Evolutionary conservation across 2,888 invertebrate genomes (phyloP).

Genomic region (Ophioninae sp.): DNA sequence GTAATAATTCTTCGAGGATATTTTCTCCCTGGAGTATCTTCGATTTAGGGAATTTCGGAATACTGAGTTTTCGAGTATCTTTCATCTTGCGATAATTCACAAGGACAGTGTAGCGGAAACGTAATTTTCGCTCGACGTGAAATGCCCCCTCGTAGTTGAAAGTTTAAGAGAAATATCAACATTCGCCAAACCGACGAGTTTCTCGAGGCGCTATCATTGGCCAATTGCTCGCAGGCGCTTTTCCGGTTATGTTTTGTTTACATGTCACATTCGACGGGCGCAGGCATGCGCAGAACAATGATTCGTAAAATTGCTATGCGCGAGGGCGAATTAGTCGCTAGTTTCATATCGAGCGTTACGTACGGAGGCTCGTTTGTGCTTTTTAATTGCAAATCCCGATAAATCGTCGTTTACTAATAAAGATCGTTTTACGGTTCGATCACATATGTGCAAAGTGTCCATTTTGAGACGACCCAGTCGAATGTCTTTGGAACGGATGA

Average conservation of each 20-base stretch:
- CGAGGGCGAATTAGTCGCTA: constrained; percentile 14
- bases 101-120: neutral
- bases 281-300: constrained; percentile 3
- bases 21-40: neutral
- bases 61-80: neutral
- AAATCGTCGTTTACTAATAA: constrained; percentile 9
- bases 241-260: neutral
- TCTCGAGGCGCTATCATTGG: neutral
- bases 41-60: neutral
- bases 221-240: constrained; percentile 4
- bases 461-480: neutral
- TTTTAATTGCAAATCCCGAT: constrained; percentile 2
- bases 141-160: constrained; percentile 7
- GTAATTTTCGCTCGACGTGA: constrained; percentile 11
- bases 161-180: neutral
- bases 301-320: constrained; percentile 22
- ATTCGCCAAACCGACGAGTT: neutral
- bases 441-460: neutral
- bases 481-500: neutral
- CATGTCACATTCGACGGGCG: neutral
- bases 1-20: neutral
- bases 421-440: neutral
- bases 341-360: neutral
- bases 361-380: neutral
- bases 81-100: neutral